Base-by-base conservation (phyloP, 2,797 vertebrate genomes). In the Schizothorax lantsangensis region DNA sequence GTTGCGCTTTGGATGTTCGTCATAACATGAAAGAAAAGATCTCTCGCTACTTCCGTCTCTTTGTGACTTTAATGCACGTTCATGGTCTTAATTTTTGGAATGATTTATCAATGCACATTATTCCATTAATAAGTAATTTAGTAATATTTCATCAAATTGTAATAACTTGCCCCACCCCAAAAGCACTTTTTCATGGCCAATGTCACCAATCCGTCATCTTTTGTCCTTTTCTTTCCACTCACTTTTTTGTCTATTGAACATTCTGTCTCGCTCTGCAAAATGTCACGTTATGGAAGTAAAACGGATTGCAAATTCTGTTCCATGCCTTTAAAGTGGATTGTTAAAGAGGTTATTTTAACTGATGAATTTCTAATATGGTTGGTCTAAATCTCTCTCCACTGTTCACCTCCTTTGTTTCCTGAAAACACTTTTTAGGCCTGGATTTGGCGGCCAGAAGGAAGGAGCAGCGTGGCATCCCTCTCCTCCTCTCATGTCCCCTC, bases 401-500 rank as follows among this genome's bases (percentile, higher is more conserved):
- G 4, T 36, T 47, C 43, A 66, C 59, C n/a, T 47, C 19, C 26
- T 68, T 66, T 81, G 59, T 66, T 36, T 33, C 17, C 40, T 5
- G 7, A 59, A 59, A 66, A 91, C 84, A 87, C 92, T 90, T 86
- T 89, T 89, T 86, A 92, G 81, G 93, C 88, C 87, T 92, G 93
- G 89, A 91, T 89, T 90, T 86, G 89, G 91, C 92, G 92, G 68
- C 57, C 30, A 91, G 93, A 92, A 93, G 81, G 92, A 91, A 91
- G 89, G 91, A 90, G 88, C 81, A 83, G 90, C 82, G 93, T 91
- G 91, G 88, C 90, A 91, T 91, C 91, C 90, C 93, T 92, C 91
- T 90, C 90, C 84, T 92, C 92, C 95, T 94, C 94, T 93, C 94
- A 94, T 95, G 93, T 81, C 93, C 91, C 91, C 91, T 92, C 89